A percentile compares a stretch with the other conserved stretches of the same genome.
phyloP scores from a whole-genome alignment of 2,113 vertebrate genomes.

The Thalassarche chlororhynchos region DNA sequence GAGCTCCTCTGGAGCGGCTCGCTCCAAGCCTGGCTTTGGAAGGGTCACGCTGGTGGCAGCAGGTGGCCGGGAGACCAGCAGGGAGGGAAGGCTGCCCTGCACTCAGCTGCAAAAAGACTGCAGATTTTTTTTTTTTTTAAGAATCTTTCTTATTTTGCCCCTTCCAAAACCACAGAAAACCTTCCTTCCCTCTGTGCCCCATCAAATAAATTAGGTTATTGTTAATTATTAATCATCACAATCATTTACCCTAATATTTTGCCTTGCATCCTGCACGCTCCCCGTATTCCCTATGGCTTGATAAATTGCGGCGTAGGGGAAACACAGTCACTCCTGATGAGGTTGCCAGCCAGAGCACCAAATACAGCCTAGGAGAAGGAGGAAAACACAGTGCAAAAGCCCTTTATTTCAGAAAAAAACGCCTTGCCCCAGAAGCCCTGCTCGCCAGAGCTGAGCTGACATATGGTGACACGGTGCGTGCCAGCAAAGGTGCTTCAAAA shows the following conservation, averaged over 20 bases:
- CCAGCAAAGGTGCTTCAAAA: neutral
- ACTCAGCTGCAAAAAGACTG: accelerated
- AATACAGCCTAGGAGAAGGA: neutral
- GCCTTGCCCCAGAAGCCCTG: neutral
- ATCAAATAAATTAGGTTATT: neutral
- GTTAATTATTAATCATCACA: neutral
- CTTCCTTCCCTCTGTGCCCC: neutral
- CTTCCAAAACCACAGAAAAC: neutral
- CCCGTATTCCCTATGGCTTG: accelerated
- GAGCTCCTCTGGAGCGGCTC: accelerated
- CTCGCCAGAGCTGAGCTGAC: neutral
- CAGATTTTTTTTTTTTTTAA: accelerated
- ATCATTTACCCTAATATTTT: neutral
- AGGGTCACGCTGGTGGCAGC: neutral
- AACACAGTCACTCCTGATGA: neutral
- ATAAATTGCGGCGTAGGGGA: accelerated
- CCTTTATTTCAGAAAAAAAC: neutral
- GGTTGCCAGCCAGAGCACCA: neutral
- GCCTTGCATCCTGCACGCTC: accelerated
- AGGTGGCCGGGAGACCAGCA: neutral
- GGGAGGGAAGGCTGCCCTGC: neutral
- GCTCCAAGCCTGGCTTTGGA: neutral
- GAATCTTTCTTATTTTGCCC: neutral
- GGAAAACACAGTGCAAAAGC: neutral
- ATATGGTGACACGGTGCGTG: neutral